Percentiles rank a stretch among this genome's conserved stretches.
Evolutionary conservation across 1,140 invertebrate species (phyloP).

Genomic region (Aphidius gifuensis): DNA sequence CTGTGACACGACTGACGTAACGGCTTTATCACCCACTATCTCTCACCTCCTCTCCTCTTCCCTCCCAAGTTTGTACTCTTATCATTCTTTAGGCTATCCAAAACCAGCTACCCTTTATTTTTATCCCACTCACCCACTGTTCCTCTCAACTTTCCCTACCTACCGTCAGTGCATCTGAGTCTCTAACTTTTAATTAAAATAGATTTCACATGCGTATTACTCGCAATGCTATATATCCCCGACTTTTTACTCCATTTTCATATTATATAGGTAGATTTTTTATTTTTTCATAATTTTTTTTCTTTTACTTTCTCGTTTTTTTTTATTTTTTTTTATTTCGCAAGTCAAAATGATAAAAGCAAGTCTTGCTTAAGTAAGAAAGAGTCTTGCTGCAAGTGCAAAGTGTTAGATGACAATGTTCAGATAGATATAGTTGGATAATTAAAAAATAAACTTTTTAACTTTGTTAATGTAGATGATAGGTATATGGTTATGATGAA

Average conservation of each 20-base stretch:
- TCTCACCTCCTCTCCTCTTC: slow-evolving; percentile 16
- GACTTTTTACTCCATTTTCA: neutral
- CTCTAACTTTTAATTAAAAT: slow-evolving; percentile 17
- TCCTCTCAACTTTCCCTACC: neutral
- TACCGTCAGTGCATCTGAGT: no score
- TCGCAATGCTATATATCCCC: no score
- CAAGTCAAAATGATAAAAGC: no score
- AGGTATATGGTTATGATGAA: neutral
- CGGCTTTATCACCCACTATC: slow-evolving; percentile 38
- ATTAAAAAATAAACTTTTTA: slow-evolving; percentile 53
- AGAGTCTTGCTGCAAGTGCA: no score
- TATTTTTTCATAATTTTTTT: no score
- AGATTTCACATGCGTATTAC: slow-evolving; percentile 11
- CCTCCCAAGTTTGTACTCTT: slow-evolving; percentile 18
- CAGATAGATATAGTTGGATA: slow-evolving; percentile 26
- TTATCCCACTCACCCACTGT: neutral
- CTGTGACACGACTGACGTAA: slow-evolving; percentile 52
- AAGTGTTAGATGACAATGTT: no score
- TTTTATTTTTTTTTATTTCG: neutral
- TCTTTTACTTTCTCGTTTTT: neutral
- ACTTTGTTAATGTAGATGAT: slow-evolving; percentile 31
- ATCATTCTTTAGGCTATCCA: slow-evolving; percentile 30
- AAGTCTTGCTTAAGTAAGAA: no score
- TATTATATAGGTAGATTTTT: slow-evolving; percentile 4
- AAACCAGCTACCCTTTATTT: slow-evolving; percentile 21